Percentiles rank a stretch among this genome's conserved stretches.
Conservation (phyloP, 2,113 vertebrate species). For the Syrmaticus mikado region DNA sequence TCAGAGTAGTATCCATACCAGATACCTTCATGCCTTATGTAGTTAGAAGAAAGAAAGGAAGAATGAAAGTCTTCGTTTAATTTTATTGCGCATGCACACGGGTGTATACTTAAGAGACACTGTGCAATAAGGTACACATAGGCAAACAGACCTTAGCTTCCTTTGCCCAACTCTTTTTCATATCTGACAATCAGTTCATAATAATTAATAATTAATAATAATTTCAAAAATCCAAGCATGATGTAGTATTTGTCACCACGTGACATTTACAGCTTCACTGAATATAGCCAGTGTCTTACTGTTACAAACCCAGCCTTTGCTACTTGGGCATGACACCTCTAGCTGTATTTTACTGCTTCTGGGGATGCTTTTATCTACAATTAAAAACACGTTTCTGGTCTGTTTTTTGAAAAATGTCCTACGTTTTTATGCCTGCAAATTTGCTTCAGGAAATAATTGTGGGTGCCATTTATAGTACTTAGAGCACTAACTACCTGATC, state of each 20-base stretch:
- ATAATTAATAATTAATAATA: not conserved
- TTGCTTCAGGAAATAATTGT: conserved; percentile 37
- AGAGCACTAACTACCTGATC: not conserved
- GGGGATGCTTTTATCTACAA: conserved; percentile 36
- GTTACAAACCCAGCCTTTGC: not conserved
- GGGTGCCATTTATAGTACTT: conserved; percentile 9
- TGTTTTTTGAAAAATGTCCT: not conserved
- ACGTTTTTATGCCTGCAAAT: not conserved
- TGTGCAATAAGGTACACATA: fast-evolving
- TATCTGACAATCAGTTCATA: not conserved
- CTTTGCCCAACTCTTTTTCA: not conserved
- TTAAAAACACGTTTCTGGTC: not conserved
- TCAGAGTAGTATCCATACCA: not conserved
- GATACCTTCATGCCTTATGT: not conserved
- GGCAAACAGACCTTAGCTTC: not conserved
- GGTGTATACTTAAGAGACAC: not conserved
- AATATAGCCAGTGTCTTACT: not conserved
- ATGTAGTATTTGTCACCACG: not conserved
- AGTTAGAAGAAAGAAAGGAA: not conserved
- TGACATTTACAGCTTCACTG: not conserved
- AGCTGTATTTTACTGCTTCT: conserved; percentile 11
- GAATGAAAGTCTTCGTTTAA: not conserved
- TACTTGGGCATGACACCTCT: not conserved
- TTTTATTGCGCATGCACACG: not conserved
- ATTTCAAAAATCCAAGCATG: not conserved